Conservation (phyloP, 2,888 invertebrate genomes). For the Ellobium chinense region DNA sequence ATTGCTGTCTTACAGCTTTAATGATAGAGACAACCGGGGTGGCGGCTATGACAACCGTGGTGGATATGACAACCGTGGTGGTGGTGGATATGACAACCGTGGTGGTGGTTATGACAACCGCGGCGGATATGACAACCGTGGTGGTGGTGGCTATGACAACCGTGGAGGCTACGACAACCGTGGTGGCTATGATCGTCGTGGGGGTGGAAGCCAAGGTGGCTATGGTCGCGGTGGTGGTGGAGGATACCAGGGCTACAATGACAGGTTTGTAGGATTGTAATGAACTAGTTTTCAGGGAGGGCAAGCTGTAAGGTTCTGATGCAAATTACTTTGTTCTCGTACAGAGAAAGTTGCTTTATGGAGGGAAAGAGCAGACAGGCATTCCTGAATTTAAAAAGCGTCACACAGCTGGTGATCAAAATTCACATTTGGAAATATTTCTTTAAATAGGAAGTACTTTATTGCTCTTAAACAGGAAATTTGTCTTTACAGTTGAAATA, state of each 20-base stretch:
- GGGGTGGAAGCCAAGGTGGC: conserved; percentile 48
- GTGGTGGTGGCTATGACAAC: conserved; percentile 20
- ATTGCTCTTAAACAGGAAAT: no score
- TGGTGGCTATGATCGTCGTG: conserved; percentile 50
- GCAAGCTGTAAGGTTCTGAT: no score
- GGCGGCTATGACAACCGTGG: neutral
- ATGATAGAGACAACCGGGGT: neutral
- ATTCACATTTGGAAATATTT: no score
- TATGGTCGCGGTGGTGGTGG: conserved; percentile 46
- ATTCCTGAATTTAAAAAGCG: no score
- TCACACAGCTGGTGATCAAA: no score
- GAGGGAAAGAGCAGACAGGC: no score
- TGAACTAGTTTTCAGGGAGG: no score
- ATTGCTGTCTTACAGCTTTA: neutral
- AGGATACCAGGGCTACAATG: conserved; percentile 34
- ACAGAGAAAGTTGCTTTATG: no score
- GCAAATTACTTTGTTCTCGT: no score
- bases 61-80: conserved; percentile 27
- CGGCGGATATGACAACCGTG: conserved; percentile 46
- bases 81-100: conserved; percentile 51
- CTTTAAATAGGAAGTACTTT: no score
- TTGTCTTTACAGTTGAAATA: no score
- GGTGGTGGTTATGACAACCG: conserved; percentile 42
- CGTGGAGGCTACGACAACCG: conserved; percentile 50
- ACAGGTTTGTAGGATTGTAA: conserved; percentile 41